Evolutionary conservation across 2,797 vertebrate species (phyloP), one percentile per base, ranked within the genome.

Genomic region (Melanotaenia maccullochi): DNA sequence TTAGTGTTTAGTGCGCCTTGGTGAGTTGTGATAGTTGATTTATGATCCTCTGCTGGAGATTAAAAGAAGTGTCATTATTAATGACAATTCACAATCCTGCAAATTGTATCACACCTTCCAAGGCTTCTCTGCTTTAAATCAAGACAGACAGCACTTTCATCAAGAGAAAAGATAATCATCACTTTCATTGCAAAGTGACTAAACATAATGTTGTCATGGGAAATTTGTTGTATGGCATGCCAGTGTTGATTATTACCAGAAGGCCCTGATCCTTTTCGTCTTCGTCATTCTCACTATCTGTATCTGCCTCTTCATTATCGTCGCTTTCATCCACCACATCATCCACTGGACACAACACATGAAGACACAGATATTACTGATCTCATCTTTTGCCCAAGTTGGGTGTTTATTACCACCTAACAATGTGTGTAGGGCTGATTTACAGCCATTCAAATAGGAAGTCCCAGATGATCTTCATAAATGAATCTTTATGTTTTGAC

Each of bases 261-360:
- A 90, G 85, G 65, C 72, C 84, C 38, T 89, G 91, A 85, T 96
- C 96, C 83, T 95, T 94, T 52, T 98, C 97, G 65, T 98, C 96
- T 24, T 95, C 95, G 61, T 97, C 97, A 61, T 95, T 96, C 84
- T 99, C 97, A 0, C 90, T 93, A 79, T 99, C 98, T 0, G 94
- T 92, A 81, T 99, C 97, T 64, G 92, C 89, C 75, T 98, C 97
- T 71, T 99, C 97, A 0, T 97, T 97, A 92, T 99, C 97, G 71
- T 99, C 97, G 60, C 97, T 99, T 79, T 98, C 97, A 90, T 99
- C 97, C 73, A 97, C 95, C 62, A 99, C 97, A 71, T 99, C 98
- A 87, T 99, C 98, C 94, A 97, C 98, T 99, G 91, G 25, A 75
- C 44, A 47, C 24, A 72, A 67, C 35, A 79, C 20, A 68, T 32